Evolutionary conservation across 2,888 invertebrate genomes (phyloP).

Genomic region (Dynastes hyllus): DNA sequence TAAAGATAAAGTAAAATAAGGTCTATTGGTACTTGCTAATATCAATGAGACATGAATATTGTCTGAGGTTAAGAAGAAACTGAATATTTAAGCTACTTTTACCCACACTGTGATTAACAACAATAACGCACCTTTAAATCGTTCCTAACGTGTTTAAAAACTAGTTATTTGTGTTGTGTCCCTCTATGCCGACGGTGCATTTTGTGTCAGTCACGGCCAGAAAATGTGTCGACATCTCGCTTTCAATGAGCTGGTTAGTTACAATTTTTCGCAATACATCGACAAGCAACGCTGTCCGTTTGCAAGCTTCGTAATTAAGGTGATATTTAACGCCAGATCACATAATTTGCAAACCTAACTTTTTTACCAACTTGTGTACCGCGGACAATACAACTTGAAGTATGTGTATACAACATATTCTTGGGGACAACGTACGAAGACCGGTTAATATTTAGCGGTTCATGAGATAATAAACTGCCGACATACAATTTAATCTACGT

Average conservation of each 20-base stretch:
- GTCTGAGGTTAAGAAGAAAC: no score
- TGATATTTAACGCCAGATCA: not conserved
- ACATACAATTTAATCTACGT: conserved; percentile 24
- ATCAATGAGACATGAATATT: no score
- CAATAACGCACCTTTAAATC: not conserved
- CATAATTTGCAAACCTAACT: conserved; percentile 4
- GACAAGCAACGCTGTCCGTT: conserved; percentile 1
- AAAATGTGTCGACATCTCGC: conserved; percentile 21
- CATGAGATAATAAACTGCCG: conserved; percentile 9
- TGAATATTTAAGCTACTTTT: no score
- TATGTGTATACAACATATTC: not conserved
- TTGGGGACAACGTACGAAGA: conserved; percentile 11
- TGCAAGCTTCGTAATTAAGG: conserved; percentile 10
- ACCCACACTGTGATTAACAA: no score
- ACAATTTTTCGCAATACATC: conserved; percentile 10
- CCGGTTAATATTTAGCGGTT: conserved; percentile 21
- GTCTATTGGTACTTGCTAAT: no score
- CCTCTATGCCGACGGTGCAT: conserved; percentile 7
- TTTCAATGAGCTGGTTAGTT: conserved; percentile 3
- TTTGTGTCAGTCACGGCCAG: conserved; percentile 1
- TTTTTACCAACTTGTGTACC: not conserved
- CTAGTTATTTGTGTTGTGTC: not conserved
- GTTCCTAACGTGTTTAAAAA: not conserved
- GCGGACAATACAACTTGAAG: not conserved
- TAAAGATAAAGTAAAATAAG: no score